phyloP scores from a whole-genome alignment of 1,140 invertebrate genomes.

The Bicyclus anynana region DNA sequence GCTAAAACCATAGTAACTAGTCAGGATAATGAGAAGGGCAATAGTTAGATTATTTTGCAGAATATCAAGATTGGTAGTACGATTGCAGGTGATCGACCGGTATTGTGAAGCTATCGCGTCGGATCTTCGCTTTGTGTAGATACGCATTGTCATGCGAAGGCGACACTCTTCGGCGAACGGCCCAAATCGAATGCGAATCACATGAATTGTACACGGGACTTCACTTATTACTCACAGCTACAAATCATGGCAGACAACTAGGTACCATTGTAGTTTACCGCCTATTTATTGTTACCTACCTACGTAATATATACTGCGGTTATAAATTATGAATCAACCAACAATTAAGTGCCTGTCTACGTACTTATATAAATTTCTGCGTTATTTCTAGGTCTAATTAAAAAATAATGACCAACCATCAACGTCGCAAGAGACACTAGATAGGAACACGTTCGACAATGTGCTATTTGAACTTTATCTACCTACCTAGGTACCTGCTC shows the following conservation, averaged over 20 bases:
- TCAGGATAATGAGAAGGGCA: too few relatives aligned
- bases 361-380: too few relatives aligned
- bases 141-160: slow-evolving; percentile 57
- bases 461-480: too few relatives aligned
- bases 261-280: slow-evolving; percentile 26
- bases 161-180: slow-evolving; percentile 51
- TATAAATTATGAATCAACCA: slow-evolving; percentile 5
- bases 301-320: slow-evolving; percentile 12
- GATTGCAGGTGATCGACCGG: slow-evolving; percentile 54
- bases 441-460: too few relatives aligned
- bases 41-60: neutral
- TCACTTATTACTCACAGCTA: slow-evolving; percentile 49
- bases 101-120: slow-evolving; percentile 60
- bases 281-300: slow-evolving; percentile 22
- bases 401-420: too few relatives aligned
- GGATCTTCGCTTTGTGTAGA: slow-evolving; percentile 61
- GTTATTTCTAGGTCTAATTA: too few relatives aligned
- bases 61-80: slow-evolving; percentile 6
- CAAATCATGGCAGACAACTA: slow-evolving; percentile 24
- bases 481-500: too few relatives aligned
- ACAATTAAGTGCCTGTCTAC: neutral
- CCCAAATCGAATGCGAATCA: slow-evolving; percentile 61
- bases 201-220: slow-evolving; percentile 51
- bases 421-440: too few relatives aligned
- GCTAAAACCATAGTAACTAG: too few relatives aligned